Conservation (phyloP, 2,797 vertebrate genomes). For the Poliocrania exsul region DNA sequence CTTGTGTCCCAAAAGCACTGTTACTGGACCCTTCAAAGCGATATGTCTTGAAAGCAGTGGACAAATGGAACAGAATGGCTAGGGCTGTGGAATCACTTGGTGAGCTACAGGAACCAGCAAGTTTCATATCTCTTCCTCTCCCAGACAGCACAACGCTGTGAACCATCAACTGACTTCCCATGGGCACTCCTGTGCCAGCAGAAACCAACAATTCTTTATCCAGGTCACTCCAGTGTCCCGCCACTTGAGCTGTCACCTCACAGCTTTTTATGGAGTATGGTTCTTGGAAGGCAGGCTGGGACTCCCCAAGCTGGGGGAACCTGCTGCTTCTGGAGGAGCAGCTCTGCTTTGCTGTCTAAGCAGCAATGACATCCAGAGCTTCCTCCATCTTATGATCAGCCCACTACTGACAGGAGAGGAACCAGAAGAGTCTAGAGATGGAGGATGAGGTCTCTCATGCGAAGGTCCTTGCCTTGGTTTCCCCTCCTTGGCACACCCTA, state of each 20-base stretch:
- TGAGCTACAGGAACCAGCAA: background rate
- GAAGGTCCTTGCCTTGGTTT: background rate
- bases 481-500: background rate
- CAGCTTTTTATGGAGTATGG: fast-evolving
- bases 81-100: background rate
- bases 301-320: background rate
- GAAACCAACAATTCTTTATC: background rate
- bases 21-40: background rate
- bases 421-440: background rate
- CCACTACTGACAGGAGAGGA: background rate
- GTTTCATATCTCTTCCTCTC: background rate
- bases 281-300: background rate
- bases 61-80: background rate
- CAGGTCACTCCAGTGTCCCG: background rate
- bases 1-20: background rate
- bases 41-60: background rate
- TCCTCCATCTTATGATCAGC: background rate
- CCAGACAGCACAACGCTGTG: background rate
- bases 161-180: background rate
- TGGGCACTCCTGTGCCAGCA: background rate
- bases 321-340: background rate
- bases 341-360: background rate
- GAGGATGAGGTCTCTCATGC: background rate
- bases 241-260: background rate
- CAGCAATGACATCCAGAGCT: background rate